These are phyloP conservation scores for Pseudocheirus occidentalis DNA, from an alignment of 2,797 vertebrate species.

Conservation along the genomic window DNA sequence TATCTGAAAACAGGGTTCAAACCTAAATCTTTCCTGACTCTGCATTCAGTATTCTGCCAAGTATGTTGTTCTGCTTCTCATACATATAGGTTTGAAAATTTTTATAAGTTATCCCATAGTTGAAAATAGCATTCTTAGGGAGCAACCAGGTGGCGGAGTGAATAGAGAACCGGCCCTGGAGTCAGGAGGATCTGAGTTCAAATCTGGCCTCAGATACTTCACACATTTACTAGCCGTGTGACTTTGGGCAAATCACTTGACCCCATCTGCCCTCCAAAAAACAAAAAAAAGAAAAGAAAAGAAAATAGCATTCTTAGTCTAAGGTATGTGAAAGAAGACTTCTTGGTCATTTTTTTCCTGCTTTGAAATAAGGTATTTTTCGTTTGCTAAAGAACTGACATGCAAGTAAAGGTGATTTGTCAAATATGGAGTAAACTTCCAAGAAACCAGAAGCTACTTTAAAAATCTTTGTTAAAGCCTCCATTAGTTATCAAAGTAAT, in stretches of 20 bases:
- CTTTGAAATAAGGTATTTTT: neutral
- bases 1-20: neutral
- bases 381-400: neutral
- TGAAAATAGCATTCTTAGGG: neutral
- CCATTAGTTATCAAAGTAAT: neutral
- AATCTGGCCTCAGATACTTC: no score
- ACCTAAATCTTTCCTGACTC: neutral
- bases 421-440: neutral
- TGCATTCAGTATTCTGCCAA: neutral
- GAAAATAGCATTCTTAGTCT: neutral
- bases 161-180: no score
- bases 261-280: no score
- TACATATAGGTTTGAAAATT: constrained; percentile 14
- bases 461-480: neutral
- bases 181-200: no score
- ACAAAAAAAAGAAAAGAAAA: no score
- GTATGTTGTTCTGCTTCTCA: neutral
- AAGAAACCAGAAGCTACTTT: neutral
- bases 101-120: constrained; percentile 45
- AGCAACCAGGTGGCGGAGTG: no score
- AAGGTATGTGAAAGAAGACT: neutral
- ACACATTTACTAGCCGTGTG: no score
- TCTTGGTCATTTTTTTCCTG: neutral
- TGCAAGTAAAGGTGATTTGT: neutral
- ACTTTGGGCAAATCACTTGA: no score